These are phyloP conservation scores for Hypomesus transpacificus DNA, from an alignment of 2,113 vertebrate species.

Conservation along the genomic window DNA sequence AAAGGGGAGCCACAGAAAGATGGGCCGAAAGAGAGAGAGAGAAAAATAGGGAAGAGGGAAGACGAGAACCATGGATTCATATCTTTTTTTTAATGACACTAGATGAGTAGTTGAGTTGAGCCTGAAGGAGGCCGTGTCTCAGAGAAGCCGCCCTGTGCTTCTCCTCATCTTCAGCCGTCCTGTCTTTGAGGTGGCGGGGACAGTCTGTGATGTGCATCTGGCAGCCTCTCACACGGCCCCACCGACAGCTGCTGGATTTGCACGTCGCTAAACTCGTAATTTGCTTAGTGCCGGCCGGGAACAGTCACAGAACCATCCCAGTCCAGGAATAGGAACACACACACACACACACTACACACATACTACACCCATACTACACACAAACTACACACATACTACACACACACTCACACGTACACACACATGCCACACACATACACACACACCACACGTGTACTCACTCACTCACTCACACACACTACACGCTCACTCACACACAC, in stretches of 20 bases:
- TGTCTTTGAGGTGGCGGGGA: constrained; percentile 58
- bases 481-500: constrained; percentile 18
- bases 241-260: constrained; percentile 57
- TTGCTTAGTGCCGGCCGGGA: constrained; percentile 43
- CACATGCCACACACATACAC: constrained; percentile 9
- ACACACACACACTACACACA: constrained; percentile 26
- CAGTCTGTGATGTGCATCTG: constrained; percentile 49
- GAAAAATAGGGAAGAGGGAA: too few relatives aligned
- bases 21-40: too few relatives aligned
- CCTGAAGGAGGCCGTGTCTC: constrained; percentile 9
- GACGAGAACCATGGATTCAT: too few relatives aligned
- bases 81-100: too few relatives aligned
- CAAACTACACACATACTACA: background rate
- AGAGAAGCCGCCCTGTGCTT: background rate
- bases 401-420: constrained; percentile 11
- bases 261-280: constrained; percentile 53
- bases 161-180: constrained; percentile 31
- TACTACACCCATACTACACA: constrained; percentile 15
- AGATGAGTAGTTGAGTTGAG: background rate
- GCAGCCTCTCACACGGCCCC: constrained; percentile 29
- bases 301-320: constrained; percentile 25
- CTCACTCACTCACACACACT: background rate
- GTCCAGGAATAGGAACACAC: background rate
- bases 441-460: background rate
- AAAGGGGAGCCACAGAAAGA: too few relatives aligned